Base-by-base conservation (phyloP, 2,113 vertebrate genomes). In the Bos javanicus region DNA sequence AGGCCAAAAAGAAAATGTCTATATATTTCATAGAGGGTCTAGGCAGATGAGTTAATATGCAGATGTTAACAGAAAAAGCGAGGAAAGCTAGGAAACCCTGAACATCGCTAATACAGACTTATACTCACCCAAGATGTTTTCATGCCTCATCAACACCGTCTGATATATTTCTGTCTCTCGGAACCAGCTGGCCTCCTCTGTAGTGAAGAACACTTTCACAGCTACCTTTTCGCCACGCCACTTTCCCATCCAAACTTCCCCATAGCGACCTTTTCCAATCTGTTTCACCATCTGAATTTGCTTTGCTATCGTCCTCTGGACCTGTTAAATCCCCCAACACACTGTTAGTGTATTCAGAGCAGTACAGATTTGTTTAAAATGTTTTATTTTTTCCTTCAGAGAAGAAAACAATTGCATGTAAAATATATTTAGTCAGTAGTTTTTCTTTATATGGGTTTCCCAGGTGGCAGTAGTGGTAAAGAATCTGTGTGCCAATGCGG, bases 231-330 rank as follows among this genome's bases (percentile, higher is more conserved):
- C 99, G 0, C 99, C 99, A 46, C 99, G 99, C 99, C 99, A 99
- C 97, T 99, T 99, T 83, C 99, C 99, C 99, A 99, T 99, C 99
- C 99, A 99, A 86, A 99, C 99, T 97, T 99, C 99, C 76, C 99
- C 99, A 3, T 99, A 99, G 94, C 99, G 99, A 57, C 99, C 99
- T 99, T 99, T 99, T 16, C 99, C 99, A 80, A 99, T 99, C 99
- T 99, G 99, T 97, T 99, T 99, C 97, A 99, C 99, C 99, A 99
- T 99, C 96, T 99, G 99, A 98, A 99, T 99, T 99, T 99, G 99
- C 98, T 99, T 99, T 74, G 99, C 99, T 19, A 99, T 99, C 2
- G 99, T 99, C 98, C 99, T 99, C 98, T 99, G 99, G 86, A 99
- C 99, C 99, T 99, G 98, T 48, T 12, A 98, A 98, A 97, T 10